Conservation (phyloP, 2,888 invertebrate genomes). For the Strigamia crassipes region DNA sequence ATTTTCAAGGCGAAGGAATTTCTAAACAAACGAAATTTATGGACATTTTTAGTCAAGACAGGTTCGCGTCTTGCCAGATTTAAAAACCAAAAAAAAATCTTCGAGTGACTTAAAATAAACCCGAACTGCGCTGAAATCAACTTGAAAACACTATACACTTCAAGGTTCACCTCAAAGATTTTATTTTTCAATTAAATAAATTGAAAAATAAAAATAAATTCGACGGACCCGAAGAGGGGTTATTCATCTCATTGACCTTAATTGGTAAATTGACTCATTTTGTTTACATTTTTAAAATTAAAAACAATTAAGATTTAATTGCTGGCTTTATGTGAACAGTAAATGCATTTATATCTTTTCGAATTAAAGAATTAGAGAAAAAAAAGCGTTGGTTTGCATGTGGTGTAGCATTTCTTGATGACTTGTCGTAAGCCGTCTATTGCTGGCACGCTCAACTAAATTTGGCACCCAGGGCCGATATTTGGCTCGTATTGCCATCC, state of each 20-base stretch:
- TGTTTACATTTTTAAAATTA: background rate
- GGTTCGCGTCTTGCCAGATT: background rate
- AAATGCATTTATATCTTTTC: background rate
- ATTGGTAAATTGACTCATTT: background rate
- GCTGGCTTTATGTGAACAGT: no score
- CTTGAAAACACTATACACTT: background rate
- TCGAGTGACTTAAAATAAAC: background rate
- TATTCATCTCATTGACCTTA: background rate
- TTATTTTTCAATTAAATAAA: no score
- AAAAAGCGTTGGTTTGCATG: background rate
- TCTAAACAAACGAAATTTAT: background rate
- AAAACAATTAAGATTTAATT: background rate
- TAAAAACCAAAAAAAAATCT: background rate
- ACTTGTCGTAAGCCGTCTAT: slow-evolving; percentile 31
- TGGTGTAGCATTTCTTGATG: slow-evolving; percentile 21
- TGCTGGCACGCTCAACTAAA: slow-evolving; percentile 33
- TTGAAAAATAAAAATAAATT: background rate
- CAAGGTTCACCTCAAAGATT: background rate
- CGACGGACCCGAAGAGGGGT: background rate
- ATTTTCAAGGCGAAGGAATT: slow-evolving; percentile 32
- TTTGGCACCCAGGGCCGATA: slow-evolving; percentile 34
- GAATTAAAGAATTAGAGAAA: background rate
- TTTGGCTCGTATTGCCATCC: background rate
- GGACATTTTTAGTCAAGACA: slow-evolving; percentile 12
- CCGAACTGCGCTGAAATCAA: background rate